Evolutionary conservation across 2,888 invertebrate species (phyloP), one percentile per base, ranked within the genome.

Genomic region (Bembecia ichneumoniformis): DNA sequence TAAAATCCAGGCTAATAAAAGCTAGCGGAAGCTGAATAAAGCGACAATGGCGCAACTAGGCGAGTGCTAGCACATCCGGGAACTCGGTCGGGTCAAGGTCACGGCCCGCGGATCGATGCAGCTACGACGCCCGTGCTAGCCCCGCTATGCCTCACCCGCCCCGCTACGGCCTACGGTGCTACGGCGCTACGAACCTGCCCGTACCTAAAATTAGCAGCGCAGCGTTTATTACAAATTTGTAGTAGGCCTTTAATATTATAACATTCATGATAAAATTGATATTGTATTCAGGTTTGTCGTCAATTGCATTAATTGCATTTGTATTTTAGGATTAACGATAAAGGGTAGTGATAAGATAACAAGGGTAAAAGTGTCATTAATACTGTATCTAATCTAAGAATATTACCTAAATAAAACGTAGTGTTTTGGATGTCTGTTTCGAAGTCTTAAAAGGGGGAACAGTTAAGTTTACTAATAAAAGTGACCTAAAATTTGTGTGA

Each of bases 1-100:
- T 74, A 76, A 76, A 79, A 68, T 52, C 65, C 56, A 52, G 56
- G 71, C 77, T 80, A 82, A 80, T 82, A 82, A 82, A 82, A 82
- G 74, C 74, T 62, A 57, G 48, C 49, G 62, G 70, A 60, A 72
- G 70, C 74, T 71, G 70, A 70, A 71, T 68, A 69, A 68, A 77
- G 76, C 76, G 76, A 78, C 76, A 80, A 78, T 78, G 68, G 79
- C 78, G 78, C 76, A 77, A 78, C 74, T 77, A 71, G 78, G 76
- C 75, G 71, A 77, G 68, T 59, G 60, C 60, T 63, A 63, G 67
- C 75, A 80, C 78, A 82, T 81, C 87, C 84, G 87, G 86, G 86
- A 84, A 81, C 78, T 82, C 84, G 86, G 84, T 76, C 89, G 76
- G 89, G 90, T 89, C 90, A 90, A 89, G 90, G 90, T 90, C 90